Conservation (phyloP, 2,888 invertebrate genomes). For the Coleophora deauratella region DNA sequence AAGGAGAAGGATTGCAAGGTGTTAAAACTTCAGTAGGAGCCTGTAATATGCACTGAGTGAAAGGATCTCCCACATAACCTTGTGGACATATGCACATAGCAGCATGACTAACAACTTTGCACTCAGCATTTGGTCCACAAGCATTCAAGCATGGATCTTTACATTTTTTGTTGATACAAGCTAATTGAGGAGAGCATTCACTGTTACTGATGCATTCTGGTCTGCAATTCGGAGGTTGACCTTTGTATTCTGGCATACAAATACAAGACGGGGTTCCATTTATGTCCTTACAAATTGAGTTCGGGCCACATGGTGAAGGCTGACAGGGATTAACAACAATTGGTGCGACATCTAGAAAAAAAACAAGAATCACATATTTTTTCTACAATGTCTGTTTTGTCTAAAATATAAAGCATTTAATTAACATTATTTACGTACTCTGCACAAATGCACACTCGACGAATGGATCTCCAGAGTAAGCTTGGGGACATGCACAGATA, state of each 20-base stretch:
- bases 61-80: conserved; percentile 78
- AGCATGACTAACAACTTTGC: conserved; percentile 84
- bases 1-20: conserved; percentile 81
- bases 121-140: conserved; percentile 82
- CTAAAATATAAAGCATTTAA: no score
- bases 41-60: conserved; percentile 70
- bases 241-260: conserved; percentile 79
- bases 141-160: conserved; percentile 81
- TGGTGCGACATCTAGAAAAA: conserved; percentile 38
- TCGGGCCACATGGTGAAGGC: conserved; percentile 87
- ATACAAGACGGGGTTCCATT: conserved; percentile 83
- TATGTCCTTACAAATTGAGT: conserved; percentile 80
- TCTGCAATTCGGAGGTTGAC: conserved; percentile 83
- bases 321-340: conserved; percentile 77
- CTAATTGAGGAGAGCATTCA: conserved; percentile 80
- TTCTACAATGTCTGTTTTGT: background rate
- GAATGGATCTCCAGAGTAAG: conserved; percentile 80
- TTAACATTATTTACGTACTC: conserved; percentile 37
- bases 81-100: conserved; percentile 83
- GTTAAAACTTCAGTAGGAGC: conserved; percentile 65
- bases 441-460: conserved; percentile 56
- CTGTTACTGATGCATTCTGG: conserved; percentile 87
- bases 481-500: conserved; percentile 80
- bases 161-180: conserved; percentile 84
- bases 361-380: background rate